These are phyloP conservation scores for Lytechinus variegatus DNA, from an alignment of 35 echinoderm and acorn worm species.

Conservation along the genomic window DNA sequence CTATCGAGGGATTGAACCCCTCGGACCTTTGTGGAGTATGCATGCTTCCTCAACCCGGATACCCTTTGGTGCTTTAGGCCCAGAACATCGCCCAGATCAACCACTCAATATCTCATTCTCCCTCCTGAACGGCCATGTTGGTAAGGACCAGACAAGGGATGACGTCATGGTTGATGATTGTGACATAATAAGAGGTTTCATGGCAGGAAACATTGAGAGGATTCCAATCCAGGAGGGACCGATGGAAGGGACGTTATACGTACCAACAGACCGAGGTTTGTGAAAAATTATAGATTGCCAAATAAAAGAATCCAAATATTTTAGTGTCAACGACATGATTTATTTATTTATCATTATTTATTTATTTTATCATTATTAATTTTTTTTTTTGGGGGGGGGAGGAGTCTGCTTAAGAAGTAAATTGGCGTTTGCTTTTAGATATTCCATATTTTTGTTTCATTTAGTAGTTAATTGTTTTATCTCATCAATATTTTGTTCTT, in stretches of 20 bases:
- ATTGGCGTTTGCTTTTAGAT: too few species aligned
- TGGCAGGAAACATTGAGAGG: neutral
- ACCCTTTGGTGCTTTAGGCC: neutral
- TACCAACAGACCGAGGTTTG: constrained; percentile 39
- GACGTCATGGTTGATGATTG: constrained; percentile 28
- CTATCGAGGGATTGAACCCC: neutral
- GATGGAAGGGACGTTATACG: neutral
- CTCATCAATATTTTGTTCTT: too few species aligned
- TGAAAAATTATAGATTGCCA: too few species aligned
- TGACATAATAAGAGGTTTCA: neutral
- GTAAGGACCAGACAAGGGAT: neutral
- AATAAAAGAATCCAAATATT: too few species aligned
- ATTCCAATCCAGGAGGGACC: neutral
- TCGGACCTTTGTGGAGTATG: constrained; percentile 24
- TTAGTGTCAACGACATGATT: too few species aligned
- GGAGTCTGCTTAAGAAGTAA: too few species aligned
- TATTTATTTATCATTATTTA: too few species aligned
- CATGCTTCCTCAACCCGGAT: neutral
- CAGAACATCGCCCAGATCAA: neutral
- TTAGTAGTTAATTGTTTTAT: too few species aligned
- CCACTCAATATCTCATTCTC: constrained; percentile 9
- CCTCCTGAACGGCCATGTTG: constrained; percentile 32
- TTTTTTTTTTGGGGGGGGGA: too few species aligned
- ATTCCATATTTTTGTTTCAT: too few species aligned
- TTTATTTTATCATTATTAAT: too few species aligned